Evolutionary conservation across 35 echinoderm and acorn worm genomes (phyloP), one percentile per base, ranked within the genome.

Genomic region (Patiria miniata): DNA sequence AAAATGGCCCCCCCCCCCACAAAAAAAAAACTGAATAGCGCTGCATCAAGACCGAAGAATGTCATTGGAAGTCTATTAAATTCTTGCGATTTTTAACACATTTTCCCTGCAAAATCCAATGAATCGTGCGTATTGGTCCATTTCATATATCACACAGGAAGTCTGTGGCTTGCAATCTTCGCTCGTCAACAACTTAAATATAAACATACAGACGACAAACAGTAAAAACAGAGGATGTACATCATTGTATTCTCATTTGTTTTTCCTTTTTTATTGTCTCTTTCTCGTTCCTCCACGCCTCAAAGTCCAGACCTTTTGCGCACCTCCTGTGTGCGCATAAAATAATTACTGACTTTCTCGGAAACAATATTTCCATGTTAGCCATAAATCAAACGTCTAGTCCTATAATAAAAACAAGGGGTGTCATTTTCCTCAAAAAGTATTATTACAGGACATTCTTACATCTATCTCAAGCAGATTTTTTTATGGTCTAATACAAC

Each of bases 191-290:
- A n/a, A 60, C 28, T 17, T 60, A 0, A 5, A 8, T 12, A 30
- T 73, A 73, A 73, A 73, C 65, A 73, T 12, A 34, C 65, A 6
- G 42, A 4, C 21, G 65, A 73, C 65, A 68, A 58, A 58, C 55
- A 60, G 57, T n/a, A 1, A 26, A 60, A 7, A n/a, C 57, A 60
- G 0, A 21, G 19, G 4, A 47, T 12, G 42, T 47, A 12, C 4
- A 47, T 47, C 0, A 28, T 32, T 73, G 29, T 14, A 73, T 73
- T 73, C 2, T 9, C 26, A 73, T 14, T 28, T 73, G 1, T 32
- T 73, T 18, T 73, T 73, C 65, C 65, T 6, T 73, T 73, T 73
- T 73, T 73, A 73, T 73, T 73, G 29, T 34, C 65, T 73, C 65
- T 73, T 23, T 73, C 10, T 32, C 14, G 21, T 73, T 47, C 42